Percentiles rank a stretch among this genome's conserved stretches.
phyloP scores from a whole-genome alignment of 2,113 vertebrate genomes.

The Ameiurus melas region DNA sequence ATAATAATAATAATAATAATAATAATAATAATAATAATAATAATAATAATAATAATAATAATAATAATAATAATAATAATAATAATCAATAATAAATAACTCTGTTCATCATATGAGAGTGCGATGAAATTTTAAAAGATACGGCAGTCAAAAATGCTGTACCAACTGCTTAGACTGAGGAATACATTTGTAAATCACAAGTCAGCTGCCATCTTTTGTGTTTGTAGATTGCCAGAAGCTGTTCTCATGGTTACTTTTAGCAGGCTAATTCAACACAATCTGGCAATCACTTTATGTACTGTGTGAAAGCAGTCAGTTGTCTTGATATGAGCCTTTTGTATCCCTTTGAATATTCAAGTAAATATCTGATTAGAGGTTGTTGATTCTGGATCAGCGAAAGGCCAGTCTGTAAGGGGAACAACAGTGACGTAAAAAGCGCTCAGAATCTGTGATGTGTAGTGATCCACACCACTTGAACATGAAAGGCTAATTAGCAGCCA shows the following conservation, averaged over 20 bases:
- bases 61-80: no score
- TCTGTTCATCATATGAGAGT: not conserved
- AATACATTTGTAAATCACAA: not conserved
- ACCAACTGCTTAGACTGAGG: not conserved
- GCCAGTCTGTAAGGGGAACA: slow-evolving; percentile 4
- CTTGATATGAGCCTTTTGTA: not conserved
- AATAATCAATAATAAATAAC: not conserved
- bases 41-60: no score
- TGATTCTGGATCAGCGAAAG: not conserved
- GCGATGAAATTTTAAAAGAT: not conserved
- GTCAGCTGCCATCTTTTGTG: not conserved
- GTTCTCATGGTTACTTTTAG: not conserved
- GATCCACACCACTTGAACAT: slow-evolving; percentile 45
- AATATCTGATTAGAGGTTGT: not conserved
- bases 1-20: no score
- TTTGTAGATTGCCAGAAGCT: not conserved
- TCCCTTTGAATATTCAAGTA: not conserved
- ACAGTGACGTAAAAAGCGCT: slow-evolving; percentile 11
- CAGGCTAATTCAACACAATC: not conserved
- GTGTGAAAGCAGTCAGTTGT: not conserved
- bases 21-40: no score
- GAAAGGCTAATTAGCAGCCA: slow-evolving; percentile 54
- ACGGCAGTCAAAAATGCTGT: not conserved
- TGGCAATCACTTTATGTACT: not conserved
- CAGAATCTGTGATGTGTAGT: not conserved